phyloP scores from a whole-genome alignment of 2,888 invertebrate species.

The Oithona nana region DNA sequence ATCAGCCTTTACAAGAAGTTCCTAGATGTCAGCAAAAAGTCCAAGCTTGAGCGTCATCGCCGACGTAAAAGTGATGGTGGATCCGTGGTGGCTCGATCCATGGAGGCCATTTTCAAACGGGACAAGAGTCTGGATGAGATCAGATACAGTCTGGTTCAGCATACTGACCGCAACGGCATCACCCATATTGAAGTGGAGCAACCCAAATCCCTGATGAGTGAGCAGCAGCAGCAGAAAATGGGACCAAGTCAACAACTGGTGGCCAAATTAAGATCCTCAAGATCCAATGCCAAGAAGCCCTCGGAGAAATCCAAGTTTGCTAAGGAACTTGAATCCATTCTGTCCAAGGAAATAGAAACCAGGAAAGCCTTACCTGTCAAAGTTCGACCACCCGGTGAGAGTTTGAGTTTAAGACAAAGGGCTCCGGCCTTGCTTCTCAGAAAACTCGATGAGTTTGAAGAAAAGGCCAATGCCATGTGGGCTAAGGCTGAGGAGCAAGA shows the following conservation, averaged over 20 bases:
- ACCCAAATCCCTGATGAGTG: neutral
- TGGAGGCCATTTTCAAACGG: slow-evolving; percentile 5
- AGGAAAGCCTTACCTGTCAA: neutral
- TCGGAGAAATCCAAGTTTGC: slow-evolving; percentile 7
- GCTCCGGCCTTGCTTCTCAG: slow-evolving; percentile 6
- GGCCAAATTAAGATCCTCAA: neutral
- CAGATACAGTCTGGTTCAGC: slow-evolving; percentile 23
- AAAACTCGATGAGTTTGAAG: slow-evolving; percentile 10
- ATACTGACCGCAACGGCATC: slow-evolving; percentile 33
- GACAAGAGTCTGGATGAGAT: slow-evolving; percentile 28
- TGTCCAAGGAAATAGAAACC: neutral
- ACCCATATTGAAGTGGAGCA: slow-evolving; percentile 32
- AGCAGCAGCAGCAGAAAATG: neutral
- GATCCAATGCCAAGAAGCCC: neutral
- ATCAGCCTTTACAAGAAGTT: slow-evolving; percentile 23
- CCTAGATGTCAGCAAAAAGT: slow-evolving; percentile 23
- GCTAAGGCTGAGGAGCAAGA: slow-evolving; percentile 1
- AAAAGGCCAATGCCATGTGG: slow-evolving; percentile 3
- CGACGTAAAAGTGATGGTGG: neutral
- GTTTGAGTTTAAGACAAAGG: neutral
- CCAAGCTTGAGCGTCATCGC: slow-evolving; percentile 22
- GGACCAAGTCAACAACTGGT: neutral
- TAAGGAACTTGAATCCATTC: slow-evolving; percentile 5
- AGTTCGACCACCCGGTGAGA: neutral
- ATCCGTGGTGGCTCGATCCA: neutral